Evolutionary conservation across 2,113 vertebrate species (phyloP), one percentile per base, ranked within the genome.

Genomic region (Leuciscus idus): DNA sequence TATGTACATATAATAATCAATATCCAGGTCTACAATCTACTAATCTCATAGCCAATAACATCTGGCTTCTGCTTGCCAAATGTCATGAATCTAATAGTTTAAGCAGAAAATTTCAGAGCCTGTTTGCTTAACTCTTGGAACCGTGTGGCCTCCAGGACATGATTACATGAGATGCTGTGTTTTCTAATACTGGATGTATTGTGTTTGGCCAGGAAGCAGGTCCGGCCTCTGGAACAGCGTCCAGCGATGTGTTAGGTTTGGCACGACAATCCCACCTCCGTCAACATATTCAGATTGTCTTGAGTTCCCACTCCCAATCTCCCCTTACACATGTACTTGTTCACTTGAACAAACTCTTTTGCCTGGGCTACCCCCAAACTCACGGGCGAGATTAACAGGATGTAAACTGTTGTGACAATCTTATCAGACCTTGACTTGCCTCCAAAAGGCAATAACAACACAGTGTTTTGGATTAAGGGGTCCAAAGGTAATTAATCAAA

Each of bases 1-100:
- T 89, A 90, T 92, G 87, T 91, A 90, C 91, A 93, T 92, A 90
- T 90, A 87, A 81, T 81, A 81, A 79, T 39, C 61, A 85, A 80
- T 72, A 72, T 57, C n/a, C 75, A 72, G 50, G 21, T 26, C 4
- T 15, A 39, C 17, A 26, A 50, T 70, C 26, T 62, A 48, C 50
- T 48, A 83, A 84, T 59, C 66, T 86, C 23, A 55, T 88, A 85
- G 90, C 90, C 91, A 93, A 90, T 91, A 92, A 89, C 82, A 33
- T 91, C 87, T 91, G 91, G 87, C 92, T 91, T 90, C 84, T 89
- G 88, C 30, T n/a, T 21, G 36, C 57, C 75, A 85, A 87, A 85
- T 79, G 21, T 28, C 12, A 92, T 77, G 57, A 87, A 90, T 88
- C 83, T 90, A 93, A 92, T 87, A 90, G 89, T 90, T 85, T 55